Conservation (phyloP, 2,113 vertebrate species). For the Sciurus niger region DNA sequence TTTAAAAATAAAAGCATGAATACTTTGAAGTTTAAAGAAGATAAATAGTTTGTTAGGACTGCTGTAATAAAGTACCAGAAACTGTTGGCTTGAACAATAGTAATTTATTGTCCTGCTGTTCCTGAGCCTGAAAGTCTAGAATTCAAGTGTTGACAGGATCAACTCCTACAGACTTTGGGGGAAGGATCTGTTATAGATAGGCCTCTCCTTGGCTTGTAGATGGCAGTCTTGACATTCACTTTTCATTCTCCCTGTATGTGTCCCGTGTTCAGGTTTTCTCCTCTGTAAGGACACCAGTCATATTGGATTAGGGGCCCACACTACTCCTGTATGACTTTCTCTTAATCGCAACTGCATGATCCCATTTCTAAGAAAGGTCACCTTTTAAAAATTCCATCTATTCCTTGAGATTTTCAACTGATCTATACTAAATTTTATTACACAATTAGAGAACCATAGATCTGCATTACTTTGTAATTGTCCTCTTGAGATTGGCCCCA, state of each 20-base stretch:
- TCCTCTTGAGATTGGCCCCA: neutral
- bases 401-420: neutral
- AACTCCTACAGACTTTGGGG: neutral
- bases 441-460: neutral
- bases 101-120: neutral
- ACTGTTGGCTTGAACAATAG: neutral
- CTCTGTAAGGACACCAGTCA: neutral
- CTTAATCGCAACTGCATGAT: too few relatives aligned
- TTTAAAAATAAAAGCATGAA: neutral
- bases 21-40: neutral
- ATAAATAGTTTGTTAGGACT: neutral
- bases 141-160: neutral
- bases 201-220: neutral
- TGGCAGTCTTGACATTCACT: neutral
- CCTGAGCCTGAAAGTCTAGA: neutral
- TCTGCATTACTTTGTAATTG: neutral
- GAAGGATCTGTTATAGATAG: too few relatives aligned
- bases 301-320: rapidly evolving
- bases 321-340: neutral
- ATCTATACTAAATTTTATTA: neutral
- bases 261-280: neutral
- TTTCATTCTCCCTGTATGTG: neutral
- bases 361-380: neutral
- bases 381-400: neutral
- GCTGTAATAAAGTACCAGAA: neutral